Evolutionary conservation across 2,797 vertebrate genomes (phyloP), one percentile per base, ranked within the genome.

Genomic region (Crenuchus spilurus): DNA sequence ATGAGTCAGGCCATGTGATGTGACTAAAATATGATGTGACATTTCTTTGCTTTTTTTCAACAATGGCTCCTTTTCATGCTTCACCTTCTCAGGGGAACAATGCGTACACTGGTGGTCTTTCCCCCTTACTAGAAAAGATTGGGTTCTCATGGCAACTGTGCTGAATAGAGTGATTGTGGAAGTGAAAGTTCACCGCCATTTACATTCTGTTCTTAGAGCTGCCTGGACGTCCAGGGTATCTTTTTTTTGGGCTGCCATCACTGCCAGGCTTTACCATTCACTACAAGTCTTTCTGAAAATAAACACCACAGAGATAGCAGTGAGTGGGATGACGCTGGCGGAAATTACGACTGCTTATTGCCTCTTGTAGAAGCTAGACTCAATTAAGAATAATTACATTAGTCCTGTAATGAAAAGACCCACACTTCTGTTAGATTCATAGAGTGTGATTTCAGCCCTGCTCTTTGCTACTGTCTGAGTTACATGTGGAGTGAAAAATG

Each of bases 331-430:
- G 61, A 37, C 30, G 22, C 20, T 26, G 49, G 51, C 30, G 37
- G 66, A 70, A 62, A 79, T 79, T 61, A 79, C 60, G 71, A 75
- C 72, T 70, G 18, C 61, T 63, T 63, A 73, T 51, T 64, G 42
- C 77, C 69, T 64, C 62, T 70, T 71, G 4, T 16, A 42, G 52
- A 74, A 51, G 37, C 65, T 51, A 66, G 58, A 69, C 67, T 74
- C 76, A 69, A 83, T 81, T 83, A 76, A 64, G 48, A 26, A 33
- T 74, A 81, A 79, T 72, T 74, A 44, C 65, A 75, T 74, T 52
- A 81, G 64, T 49, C 62, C 37, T 62, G 13, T 74, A 78, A 74
- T 76, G 51, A 74, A 68, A 74, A 76, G 62, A 41, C 67, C 26
- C 18, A 46, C 76, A 74, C 66, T 69, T 75, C 54, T 64, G 9